Base-by-base conservation (phyloP, 1,140 invertebrate species). In the Odontomachus brunneus region DNA sequence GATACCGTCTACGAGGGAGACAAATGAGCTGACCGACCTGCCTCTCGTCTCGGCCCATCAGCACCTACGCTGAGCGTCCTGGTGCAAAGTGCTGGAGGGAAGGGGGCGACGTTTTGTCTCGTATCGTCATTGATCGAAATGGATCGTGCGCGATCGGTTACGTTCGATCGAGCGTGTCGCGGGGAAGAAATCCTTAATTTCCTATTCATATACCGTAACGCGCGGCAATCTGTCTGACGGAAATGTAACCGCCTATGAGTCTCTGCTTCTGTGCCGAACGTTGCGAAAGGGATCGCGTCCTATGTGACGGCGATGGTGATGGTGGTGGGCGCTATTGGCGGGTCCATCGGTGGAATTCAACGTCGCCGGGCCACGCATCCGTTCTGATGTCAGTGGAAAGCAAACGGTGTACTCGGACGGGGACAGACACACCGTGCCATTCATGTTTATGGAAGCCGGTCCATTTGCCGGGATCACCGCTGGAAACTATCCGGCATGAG, bases 381-480 rank as follows among this genome's bases (percentile, higher is more conserved):
- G 87, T 72, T 88, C 83, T 80, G 49, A 88, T 83, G 87, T 81
- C 69, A 74, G 11, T 74, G 87, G 87, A 88, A 88, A 88, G 87
- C 87, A 88, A 78, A 81, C 87, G 86, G 65, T 60, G 86, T 82
- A 73, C 73, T 81, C 78, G 74, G 55, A 82, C 85, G 72, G 76
- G 76, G 75, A 82, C 85, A 82, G 62, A 63, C 86, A 66, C 72
- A 24, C 69, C 73, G 80, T 75, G 12, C 86, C 82, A 88, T 88
- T 88, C 87, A 88, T 88, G 86, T 88, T 88, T 88, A 88, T 88
- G 87, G 87, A 88, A 88, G 84, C 87, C 55, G 87, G 86, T 88
- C 86, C 87, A 88, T 88, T 88, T 88, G 74, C 87, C 14, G 48
- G 69, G 83, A 85, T 88, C 86, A 83, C 74, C 75, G 74, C 44